Evolutionary conservation across 2,888 invertebrate species (phyloP).

Genomic region (Eugnorisma glareosa): DNA sequence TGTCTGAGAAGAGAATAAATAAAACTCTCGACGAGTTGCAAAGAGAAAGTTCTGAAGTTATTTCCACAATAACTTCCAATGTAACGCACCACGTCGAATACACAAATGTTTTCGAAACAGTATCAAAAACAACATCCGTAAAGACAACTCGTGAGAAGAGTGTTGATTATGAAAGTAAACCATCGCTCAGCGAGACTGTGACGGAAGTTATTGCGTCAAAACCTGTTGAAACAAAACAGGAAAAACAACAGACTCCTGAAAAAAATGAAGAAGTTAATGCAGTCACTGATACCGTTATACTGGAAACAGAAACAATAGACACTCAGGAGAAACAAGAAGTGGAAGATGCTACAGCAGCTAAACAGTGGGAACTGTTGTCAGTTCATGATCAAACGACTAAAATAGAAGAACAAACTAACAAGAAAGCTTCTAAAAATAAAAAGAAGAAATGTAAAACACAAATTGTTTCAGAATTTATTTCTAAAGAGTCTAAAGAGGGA

Average conservation of each 20-base stretch:
- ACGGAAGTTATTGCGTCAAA: background rate
- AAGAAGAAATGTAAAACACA: conserved; percentile 52
- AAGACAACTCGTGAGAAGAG: conserved; percentile 4
- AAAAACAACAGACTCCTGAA: background rate
- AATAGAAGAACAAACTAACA: conserved; percentile 24
- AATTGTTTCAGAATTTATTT: conserved; percentile 31
- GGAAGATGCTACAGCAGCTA: conserved; percentile 1
- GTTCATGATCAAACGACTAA: conserved; percentile 2
- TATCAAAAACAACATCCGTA: conserved; percentile 6
- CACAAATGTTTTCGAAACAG: conserved; percentile 23
- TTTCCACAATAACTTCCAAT: conserved; percentile 16
- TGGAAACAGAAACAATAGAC: background rate
- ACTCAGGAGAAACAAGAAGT: background rate
- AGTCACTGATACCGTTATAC: background rate
- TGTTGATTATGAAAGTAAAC: conserved; percentile 4
- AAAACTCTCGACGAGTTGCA: background rate
- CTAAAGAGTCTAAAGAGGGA: conserved; percentile 41
- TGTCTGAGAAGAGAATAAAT: background rate
- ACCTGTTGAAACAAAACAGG: conserved; percentile 8
- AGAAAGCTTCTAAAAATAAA: conserved; percentile 56
- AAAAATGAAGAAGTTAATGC: background rate
- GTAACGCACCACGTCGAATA: conserved; percentile 5
- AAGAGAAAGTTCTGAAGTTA: conserved; percentile 17
- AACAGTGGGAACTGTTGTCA: conserved; percentile 21
- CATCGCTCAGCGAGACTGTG: background rate